Evolutionary conservation across 2,888 invertebrate genomes (phyloP).

Genomic region (Petrolisthes cinctipes): DNA sequence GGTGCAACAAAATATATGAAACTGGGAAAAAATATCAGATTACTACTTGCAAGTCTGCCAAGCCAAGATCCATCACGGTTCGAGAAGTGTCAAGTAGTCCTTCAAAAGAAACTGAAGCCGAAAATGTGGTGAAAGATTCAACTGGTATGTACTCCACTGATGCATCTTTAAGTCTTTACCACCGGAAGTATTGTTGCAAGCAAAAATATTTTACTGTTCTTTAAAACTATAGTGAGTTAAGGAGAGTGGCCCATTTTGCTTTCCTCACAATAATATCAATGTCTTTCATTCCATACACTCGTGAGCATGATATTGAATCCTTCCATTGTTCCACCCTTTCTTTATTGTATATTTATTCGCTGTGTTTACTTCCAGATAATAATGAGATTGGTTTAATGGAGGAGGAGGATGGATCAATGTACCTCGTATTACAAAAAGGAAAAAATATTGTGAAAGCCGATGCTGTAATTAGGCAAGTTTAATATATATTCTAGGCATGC

Average conservation of each 20-base stretch:
- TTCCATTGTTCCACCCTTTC: too few species aligned
- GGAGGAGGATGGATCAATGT: slow-evolving; percentile 31
- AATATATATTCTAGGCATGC: background rate
- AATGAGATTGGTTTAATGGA: background rate
- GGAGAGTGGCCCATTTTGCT: too few species aligned
- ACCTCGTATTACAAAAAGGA: slow-evolving; percentile 34
- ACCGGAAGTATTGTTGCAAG: background rate
- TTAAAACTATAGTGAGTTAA: too few species aligned
- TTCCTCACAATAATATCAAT: too few species aligned
- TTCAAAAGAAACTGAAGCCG: background rate
- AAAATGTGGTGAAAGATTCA: background rate
- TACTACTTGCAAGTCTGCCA: background rate
- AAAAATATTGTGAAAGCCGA: slow-evolving; percentile 38
- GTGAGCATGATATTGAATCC: too few species aligned
- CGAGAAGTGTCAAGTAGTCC: background rate
- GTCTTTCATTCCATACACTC: too few species aligned
- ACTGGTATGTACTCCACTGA: background rate
- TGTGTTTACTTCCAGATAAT: background rate
- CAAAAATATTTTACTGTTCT: too few species aligned
- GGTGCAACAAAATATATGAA: background rate
- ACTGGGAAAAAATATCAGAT: background rate
- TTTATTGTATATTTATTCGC: too few species aligned
- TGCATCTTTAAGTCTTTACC: background rate
- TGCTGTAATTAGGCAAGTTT: slow-evolving; percentile 31
- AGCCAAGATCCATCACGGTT: background rate